Conservation (phyloP, 2,113 vertebrate species). For the Mastomys coucha region DNA sequence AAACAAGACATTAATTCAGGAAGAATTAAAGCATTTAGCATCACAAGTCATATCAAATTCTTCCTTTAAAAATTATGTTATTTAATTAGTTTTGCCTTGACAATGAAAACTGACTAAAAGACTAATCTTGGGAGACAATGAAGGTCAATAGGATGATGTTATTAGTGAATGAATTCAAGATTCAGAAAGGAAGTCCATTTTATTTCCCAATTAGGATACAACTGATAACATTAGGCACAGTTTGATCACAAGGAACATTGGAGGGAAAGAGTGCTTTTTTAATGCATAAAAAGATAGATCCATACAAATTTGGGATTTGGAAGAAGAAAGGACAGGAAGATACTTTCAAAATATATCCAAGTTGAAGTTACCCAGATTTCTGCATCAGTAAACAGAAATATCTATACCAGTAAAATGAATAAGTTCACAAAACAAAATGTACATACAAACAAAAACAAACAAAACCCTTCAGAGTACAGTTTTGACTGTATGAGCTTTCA, state of each 20-base stretch:
- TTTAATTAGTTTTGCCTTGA: not conserved
- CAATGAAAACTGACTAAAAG: not conserved
- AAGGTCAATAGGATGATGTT: not conserved
- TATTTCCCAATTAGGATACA: not conserved
- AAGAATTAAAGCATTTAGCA: not conserved
- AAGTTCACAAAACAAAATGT: not conserved
- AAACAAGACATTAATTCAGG: not conserved
- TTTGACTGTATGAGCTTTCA: not conserved
- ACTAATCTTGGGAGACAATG: not conserved
- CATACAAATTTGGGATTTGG: not conserved
- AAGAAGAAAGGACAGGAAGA: not conserved
- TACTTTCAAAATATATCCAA: not conserved
- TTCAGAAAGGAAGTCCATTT: not conserved
- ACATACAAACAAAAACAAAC: too few relatives aligned
- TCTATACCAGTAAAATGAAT: not conserved
- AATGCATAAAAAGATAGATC: not conserved
- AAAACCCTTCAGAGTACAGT: not conserved
- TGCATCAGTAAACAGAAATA: not conserved
- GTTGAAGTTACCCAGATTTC: not conserved
- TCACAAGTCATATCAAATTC: not conserved
- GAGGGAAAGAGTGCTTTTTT: not conserved
- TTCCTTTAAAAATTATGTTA: not conserved
- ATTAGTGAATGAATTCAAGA: not conserved
- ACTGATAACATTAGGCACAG: not conserved
- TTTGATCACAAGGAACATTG: not conserved